Evolutionary conservation across 2,113 vertebrate species (phyloP), one percentile per base, ranked within the genome.

Genomic region (Callospermophilus lateralis): DNA sequence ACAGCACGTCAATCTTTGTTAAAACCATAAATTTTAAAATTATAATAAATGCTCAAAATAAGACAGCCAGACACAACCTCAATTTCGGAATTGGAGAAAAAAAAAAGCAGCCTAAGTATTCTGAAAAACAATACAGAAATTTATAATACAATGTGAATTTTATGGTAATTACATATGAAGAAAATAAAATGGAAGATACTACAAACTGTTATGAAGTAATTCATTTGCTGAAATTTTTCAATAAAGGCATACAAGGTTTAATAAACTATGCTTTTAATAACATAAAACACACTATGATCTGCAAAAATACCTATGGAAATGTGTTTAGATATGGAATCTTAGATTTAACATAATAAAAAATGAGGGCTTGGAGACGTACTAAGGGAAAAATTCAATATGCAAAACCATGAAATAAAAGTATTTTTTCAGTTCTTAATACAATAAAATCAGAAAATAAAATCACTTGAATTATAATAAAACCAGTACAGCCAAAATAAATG

Each of bases 401-500:
- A 37, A 73, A 97, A 84, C 70, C 77, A 89, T 58, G 37, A 95
- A 97, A 90, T 87, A 70, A 93, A 97, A 90, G 26, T 68, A 80
- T 90, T 95, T 95, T 95, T 90, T 79, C 34, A 32, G 32, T 55
- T 74, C 30, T 30, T 93, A 87, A 90, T 85, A 93, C 13, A 96
- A 89, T 63, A 90, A 24, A 94, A 87, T 87, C 32, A 93, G 72
- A 95, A 96, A 87, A 84, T 65, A 84, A 96, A 94, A 80, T 73
- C 45, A 88, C 28, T 58, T 84, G 80, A 95, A 92, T 58, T 61
- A 67, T n/a, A 90, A 72, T 67, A 85, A 95, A 95, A 90, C n/a
- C 48, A 77, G 74, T 34, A 73, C 4, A 65, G 2, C 11, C 51
- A 22, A 90, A 96, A 72, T 6, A 92, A 76, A 72, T 94, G 22